These are phyloP conservation scores for Idaea aversata DNA, from an alignment of 2,888 invertebrate species.

Conservation along the genomic window DNA sequence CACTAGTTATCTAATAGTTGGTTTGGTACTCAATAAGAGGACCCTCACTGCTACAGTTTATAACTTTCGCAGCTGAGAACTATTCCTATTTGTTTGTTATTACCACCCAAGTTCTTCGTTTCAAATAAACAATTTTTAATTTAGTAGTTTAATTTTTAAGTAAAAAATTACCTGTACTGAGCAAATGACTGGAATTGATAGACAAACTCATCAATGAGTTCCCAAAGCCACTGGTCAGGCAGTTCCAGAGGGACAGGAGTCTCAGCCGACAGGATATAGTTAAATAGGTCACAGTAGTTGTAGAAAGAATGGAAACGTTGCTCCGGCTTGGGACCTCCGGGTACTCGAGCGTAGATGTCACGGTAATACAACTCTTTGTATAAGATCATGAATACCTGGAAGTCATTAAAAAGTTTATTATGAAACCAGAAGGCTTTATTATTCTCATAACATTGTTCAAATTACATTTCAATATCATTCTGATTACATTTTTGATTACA, in stretches of 20 bases:
- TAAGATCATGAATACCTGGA: slow-evolving; percentile 92
- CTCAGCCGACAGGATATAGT: slow-evolving; percentile 94
- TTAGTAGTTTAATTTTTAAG: too few species aligned
- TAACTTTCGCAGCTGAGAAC: background rate
- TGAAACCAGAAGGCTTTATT: background rate
- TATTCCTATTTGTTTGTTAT: background rate
- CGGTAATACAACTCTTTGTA: slow-evolving; percentile 99
- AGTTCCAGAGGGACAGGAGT: slow-evolving; percentile 93
- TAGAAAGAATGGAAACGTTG: slow-evolving; percentile 97
- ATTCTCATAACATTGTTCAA: too few species aligned
- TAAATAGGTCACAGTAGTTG: slow-evolving; percentile 99
- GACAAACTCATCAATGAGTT: slow-evolving; percentile 99
- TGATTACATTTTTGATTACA: too few species aligned
- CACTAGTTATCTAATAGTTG: too few species aligned
- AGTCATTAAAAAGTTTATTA: slow-evolving; percentile 34
- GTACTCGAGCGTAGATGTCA: slow-evolving; percentile 96
- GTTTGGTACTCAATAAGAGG: too few species aligned
- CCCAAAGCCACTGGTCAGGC: slow-evolving; percentile 99
- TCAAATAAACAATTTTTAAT: background rate
- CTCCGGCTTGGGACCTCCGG: slow-evolving; percentile 93
- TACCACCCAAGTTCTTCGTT: too few species aligned
- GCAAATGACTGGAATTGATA: slow-evolving; percentile 97
- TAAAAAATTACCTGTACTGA: slow-evolving; percentile 83
- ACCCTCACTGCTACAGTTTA: background rate
- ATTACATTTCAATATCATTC: background rate